phyloP scores from a whole-genome alignment of 2,113 vertebrate genomes.

The Podiceps cristatus region DNA sequence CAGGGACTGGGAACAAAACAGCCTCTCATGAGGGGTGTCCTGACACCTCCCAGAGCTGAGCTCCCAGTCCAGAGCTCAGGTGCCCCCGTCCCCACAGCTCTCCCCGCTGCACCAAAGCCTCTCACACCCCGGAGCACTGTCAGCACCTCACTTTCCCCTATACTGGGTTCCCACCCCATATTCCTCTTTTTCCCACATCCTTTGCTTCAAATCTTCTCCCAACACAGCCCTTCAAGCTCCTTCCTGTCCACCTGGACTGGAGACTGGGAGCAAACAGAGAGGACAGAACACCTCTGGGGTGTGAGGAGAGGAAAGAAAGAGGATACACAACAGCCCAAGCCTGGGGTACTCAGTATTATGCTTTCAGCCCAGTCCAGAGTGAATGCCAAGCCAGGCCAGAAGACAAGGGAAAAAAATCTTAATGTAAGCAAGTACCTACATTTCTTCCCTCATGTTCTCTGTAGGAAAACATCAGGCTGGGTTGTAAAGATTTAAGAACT shows the following conservation, averaged over 20 bases:
- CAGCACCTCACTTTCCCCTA: neutral
- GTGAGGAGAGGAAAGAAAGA: neutral
- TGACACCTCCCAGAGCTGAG: neutral
- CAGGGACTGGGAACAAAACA: neutral
- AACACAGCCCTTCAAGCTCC: neutral
- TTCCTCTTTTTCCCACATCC: neutral
- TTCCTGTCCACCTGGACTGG: neutral
- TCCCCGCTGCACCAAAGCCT: neutral
- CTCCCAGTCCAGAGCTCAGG: neutral
- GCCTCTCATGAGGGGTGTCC: neutral
- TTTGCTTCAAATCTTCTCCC: neutral
- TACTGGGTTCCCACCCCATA: rapidly evolving
- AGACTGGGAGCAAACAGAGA: neutral
- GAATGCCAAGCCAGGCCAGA: neutral
- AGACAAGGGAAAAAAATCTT: neutral
- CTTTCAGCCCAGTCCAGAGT: neutral
- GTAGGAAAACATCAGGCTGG: neutral
- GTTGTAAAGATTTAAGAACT: slow-evolving; percentile 21
- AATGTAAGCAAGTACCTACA: neutral
- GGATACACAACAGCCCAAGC: neutral
- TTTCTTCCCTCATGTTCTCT: neutral
- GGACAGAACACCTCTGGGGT: neutral
- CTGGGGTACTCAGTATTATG: neutral
- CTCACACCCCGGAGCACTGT: neutral
- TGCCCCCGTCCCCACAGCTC: neutral